phyloP scores from a whole-genome alignment of 2,888 invertebrate genomes.

The Watsonalla binaria region DNA sequence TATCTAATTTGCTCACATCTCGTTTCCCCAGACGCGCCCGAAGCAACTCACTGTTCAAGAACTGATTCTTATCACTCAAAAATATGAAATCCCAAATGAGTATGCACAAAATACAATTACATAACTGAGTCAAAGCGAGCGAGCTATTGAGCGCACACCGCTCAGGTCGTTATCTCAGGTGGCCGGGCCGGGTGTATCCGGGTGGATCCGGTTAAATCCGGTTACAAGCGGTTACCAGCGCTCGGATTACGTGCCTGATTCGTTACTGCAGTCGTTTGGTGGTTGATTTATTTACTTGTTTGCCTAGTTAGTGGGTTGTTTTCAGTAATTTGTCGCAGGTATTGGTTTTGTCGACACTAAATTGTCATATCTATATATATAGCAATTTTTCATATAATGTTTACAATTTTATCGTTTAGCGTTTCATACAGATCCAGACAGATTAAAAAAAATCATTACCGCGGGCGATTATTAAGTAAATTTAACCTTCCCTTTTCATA shows the following conservation, averaged over 20 bases:
- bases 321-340: constrained; percentile 13
- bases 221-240: constrained; percentile 62
- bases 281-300: constrained; percentile 66
- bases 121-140: constrained; percentile 10
- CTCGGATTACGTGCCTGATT: constrained; percentile 67
- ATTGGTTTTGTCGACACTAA: too few species aligned
- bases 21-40: too few species aligned
- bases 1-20: too few species aligned
- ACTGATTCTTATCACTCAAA: neutral
- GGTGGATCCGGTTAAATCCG: constrained; percentile 51
- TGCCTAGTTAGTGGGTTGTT: constrained; percentile 21
- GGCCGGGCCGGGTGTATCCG: constrained; percentile 45
- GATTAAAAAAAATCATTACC: too few species aligned
- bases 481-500: too few species aligned
- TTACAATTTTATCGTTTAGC: too few species aligned
- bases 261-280: constrained; percentile 62
- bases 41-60: neutral
- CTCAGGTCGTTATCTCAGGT: constrained; percentile 70
- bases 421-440: too few species aligned
- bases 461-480: too few species aligned
- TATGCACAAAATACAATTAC: constrained; percentile 10
- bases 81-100: neutral
- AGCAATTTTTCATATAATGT: too few species aligned
- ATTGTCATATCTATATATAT: too few species aligned
- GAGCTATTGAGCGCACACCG: constrained; percentile 19